Base-by-base conservation (phyloP, 2,888 invertebrate species). In the Orgyia antiqua region DNA sequence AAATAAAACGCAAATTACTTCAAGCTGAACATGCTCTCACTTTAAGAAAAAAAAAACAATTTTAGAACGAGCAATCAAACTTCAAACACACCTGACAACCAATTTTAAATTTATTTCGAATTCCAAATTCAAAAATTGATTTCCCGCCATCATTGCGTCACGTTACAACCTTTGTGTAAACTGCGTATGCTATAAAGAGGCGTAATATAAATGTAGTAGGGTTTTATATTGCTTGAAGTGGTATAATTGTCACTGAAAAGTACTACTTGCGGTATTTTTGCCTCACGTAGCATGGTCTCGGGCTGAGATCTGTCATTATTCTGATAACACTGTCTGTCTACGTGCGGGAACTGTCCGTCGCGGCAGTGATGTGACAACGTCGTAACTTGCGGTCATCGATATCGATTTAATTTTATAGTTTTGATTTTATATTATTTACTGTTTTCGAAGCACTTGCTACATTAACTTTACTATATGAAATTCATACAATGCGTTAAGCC, bases 221-320 rank as follows among this genome's bases (percentile, higher is more conserved):
- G 41, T 39, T 36, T 17, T 34, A 27, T 43, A 47, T 51, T 11
- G 32, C 31, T 30, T 42, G 40, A 13, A 13, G 29, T 35, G 26
- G 24, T 34, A 49, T 60, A 54, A 51, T 53, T 58, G 59, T 59
- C 56, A 55, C 45, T 56, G 44, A 44, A 38, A 44, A 52, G 50
- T 52, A 39, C 35, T 31, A 36, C 39, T 73, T 76, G 75, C 75
- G 75, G 76, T 74, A 71, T 78, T 71, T 72, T 68, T 58, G 62
- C 64, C 66, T 68, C 83, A 83, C 84, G 84, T 83, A 76, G 58
- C 59, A 57, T 53, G 62, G 67, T 62, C 64, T 62, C 39, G 62
- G 39, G 40, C 62, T 57, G 66, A 74, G 82, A 84, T 82, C 84
- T 83, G 84, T 84, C 84, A 86, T 86, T 84, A 84, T 71, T 67